Conservation (phyloP, 2,888 invertebrate species). For the Meliscaeva auricollis region DNA sequence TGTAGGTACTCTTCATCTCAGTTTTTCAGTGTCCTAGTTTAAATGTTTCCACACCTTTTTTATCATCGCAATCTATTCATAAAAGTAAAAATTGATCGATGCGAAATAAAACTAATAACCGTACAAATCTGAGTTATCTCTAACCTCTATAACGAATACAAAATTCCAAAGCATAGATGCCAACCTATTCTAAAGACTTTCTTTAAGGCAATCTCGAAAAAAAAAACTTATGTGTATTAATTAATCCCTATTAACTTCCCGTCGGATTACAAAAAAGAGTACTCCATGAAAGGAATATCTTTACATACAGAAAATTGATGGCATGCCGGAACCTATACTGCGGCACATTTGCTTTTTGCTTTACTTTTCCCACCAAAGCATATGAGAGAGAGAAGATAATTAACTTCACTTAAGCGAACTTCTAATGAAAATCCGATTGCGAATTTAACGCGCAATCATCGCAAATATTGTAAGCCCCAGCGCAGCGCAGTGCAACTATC, state of each 20-base stretch:
- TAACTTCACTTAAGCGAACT: constrained; percentile 43
- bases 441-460: constrained; percentile 55
- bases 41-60: too few species aligned
- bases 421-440: constrained; percentile 62
- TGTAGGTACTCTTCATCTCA: too few species aligned
- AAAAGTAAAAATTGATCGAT: too few species aligned
- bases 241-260: constrained; percentile 14
- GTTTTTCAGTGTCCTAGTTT: too few species aligned
- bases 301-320: constrained; percentile 39
- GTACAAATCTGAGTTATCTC: too few species aligned
- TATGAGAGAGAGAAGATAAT: constrained; percentile 34
- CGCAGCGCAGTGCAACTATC: background rate
- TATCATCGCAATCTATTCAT: too few species aligned
- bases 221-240: constrained; percentile 14
- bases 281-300: background rate
- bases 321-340: constrained; percentile 46
- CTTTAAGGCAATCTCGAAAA: background rate
- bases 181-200: background rate
- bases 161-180: constrained; percentile 2
- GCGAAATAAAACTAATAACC: too few species aligned
- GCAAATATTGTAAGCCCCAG: background rate
- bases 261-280: constrained; percentile 5
- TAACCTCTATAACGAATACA: too few species aligned
- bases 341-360: constrained; percentile 3
- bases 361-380: constrained; percentile 28